Evolutionary conservation across 2,797 vertebrate species (phyloP), one percentile per base, ranked within the genome.

Genomic region (Pseudocheirus occidentalis): DNA sequence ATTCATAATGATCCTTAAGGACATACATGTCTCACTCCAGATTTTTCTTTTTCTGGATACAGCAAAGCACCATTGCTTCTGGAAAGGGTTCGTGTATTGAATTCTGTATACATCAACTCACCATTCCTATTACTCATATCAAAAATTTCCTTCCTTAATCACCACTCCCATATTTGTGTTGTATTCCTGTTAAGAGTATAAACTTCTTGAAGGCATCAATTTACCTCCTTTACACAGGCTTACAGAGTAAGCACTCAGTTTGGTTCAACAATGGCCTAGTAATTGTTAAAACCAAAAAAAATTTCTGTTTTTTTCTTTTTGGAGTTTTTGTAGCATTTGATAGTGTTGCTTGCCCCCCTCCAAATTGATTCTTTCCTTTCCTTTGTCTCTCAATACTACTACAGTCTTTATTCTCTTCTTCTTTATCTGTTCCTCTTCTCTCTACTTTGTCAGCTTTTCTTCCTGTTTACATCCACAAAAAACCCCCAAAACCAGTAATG

Each of bases 381-480:
- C 59, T 28, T 5, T 81, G 21, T 81, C 40, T 81, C 21, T 21
- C n/a, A n/a, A 81, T 46, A 24, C 21, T 46, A 10, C 21, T 46
- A 81, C 40, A 81, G 1, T 81, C 9, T 46, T 46, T 21, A n/a
- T 73, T 73, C 0, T 73, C n/a, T 28, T 81, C 18, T 81, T 81
- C 12, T 66, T 28, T 73, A 50, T 5, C 14, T 92, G 0, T 92
- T 66, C 10, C 1, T 16, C 91, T 92, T 90, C 28, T 91, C 21
- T 92, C 5, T 92, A 34, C 31, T 55, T 55, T 90, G 46, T 95
- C 94, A 89, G n/a, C 12, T 31, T 73, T 94, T 95, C 4, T 94
- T 94, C 29, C 40, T 16, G 0, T 94, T 87, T 90, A 13, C 28
- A 40, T 91, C 16, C 16, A 81, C 7, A 46, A 40, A 93, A 18